A percentile compares a stretch with the other conserved stretches of the same genome.
phyloP scores from a whole-genome alignment of 2,797 vertebrate genomes.

The Danio aesculapii region DNA sequence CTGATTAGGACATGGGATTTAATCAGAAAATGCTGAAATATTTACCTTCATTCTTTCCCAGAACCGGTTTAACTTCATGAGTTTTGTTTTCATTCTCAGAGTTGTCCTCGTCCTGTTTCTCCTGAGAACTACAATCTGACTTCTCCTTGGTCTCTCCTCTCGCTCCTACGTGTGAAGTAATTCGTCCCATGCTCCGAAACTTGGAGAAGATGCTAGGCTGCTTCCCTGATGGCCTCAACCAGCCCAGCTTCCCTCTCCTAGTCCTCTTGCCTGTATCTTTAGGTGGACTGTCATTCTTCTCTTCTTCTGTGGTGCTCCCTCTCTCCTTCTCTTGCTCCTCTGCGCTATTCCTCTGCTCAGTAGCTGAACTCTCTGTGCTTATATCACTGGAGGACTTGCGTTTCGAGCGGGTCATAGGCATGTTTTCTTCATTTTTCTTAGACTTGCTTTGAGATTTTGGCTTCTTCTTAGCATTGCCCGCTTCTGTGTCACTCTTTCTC shows the following conservation, averaged over 20 bases:
- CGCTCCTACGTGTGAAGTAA: constrained; percentile 77
- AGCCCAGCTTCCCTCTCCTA: constrained; percentile 84
- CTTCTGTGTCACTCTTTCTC: constrained; percentile 92
- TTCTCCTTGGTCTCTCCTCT: constrained; percentile 75
- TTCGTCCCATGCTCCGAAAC: constrained; percentile 90
- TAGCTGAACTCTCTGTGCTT: constrained; percentile 28
- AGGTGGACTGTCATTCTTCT: constrained; percentile 72
- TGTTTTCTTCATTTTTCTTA: constrained; percentile 76
- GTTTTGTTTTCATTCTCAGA: constrained; percentile 63
- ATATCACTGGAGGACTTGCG: constrained; percentile 82
- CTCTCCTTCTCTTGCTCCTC: constrained; percentile 72
- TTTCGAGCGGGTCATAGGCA: constrained; percentile 89
- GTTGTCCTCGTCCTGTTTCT: constrained; percentile 39
- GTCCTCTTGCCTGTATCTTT: constrained; percentile 83
- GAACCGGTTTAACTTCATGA: constrained; percentile 50
- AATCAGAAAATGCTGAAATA: background rate
- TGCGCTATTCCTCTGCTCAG: constrained; percentile 67
- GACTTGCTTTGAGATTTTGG: constrained; percentile 83
- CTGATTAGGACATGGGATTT: background rate
- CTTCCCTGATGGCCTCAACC: constrained; percentile 88
- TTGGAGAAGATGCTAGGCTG: constrained; percentile 97
- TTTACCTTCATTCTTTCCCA: constrained; percentile 69
- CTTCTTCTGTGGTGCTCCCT: constrained; percentile 66
- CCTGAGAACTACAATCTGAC: constrained; percentile 54
- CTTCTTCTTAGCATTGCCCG: constrained; percentile 93